Evolutionary conservation across 2,797 vertebrate species (phyloP).

Genomic region (Paratrypauchen microcephalus): DNA sequence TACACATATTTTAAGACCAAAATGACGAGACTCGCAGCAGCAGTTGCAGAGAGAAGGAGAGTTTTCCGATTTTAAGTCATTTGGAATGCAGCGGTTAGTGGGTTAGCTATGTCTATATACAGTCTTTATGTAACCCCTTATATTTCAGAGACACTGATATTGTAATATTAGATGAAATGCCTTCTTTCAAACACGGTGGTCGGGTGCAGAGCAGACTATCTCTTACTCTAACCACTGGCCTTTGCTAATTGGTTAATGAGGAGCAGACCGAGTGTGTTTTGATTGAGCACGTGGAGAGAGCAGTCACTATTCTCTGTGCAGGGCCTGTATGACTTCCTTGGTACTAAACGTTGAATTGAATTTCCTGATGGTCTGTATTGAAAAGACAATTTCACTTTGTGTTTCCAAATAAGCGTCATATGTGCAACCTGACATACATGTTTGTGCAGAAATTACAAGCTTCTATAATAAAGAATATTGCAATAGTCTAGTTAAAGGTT

Average conservation of each 20-base stretch:
- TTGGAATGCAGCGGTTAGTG: too few relatives aligned
- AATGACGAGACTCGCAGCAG: too few relatives aligned
- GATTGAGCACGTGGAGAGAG: constrained; percentile 75
- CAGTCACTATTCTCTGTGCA: constrained; percentile 58
- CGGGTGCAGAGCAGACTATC: constrained; percentile 55
- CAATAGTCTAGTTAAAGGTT: too few relatives aligned
- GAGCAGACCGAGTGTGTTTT: constrained; percentile 80
- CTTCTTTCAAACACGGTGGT: not conserved
- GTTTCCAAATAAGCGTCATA: not conserved
- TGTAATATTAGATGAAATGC: not conserved
- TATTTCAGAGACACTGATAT: not conserved
- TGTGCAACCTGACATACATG: not conserved
- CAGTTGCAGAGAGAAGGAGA: too few relatives aligned
- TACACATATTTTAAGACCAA: too few relatives aligned
- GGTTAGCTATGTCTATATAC: too few relatives aligned
- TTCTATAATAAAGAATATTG: too few relatives aligned
- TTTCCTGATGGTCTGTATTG: constrained; percentile 64
- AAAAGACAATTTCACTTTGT: constrained; percentile 40
- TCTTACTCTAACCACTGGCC: constrained; percentile 70
- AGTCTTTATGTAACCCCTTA: not conserved
- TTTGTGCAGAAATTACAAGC: too few relatives aligned
- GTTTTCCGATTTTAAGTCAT: too few relatives aligned
- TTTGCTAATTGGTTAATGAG: constrained; percentile 79
- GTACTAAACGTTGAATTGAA: constrained; percentile 66
- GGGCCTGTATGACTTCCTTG: constrained; percentile 59